phyloP scores from a whole-genome alignment of 2,113 vertebrate genomes.

The Etheostoma cragini region DNA sequence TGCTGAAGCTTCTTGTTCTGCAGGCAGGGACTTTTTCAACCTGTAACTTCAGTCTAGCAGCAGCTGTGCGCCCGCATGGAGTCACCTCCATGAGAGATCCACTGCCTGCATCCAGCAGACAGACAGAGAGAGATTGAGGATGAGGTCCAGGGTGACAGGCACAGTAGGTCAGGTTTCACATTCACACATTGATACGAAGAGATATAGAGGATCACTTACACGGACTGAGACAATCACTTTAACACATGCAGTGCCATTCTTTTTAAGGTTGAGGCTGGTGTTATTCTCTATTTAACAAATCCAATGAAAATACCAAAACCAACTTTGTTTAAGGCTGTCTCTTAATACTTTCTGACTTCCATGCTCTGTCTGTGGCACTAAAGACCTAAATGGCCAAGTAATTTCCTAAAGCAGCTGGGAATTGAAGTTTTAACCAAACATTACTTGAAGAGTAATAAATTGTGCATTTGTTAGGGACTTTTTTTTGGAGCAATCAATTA shows the following conservation, averaged over 20 bases:
- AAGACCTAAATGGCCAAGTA: too few species aligned
- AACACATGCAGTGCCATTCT: background rate
- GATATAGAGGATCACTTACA: slow-evolving; percentile 53
- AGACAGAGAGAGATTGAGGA: slow-evolving; percentile 61
- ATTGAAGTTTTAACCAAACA: background rate
- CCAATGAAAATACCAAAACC: background rate
- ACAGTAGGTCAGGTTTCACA: slow-evolving; percentile 63
- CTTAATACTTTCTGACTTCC: background rate
- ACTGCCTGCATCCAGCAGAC: slow-evolving; percentile 68
- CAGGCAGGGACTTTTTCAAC: slow-evolving; percentile 75
- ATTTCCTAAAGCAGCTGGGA: background rate
- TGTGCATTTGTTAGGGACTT: background rate
- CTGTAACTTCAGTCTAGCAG: slow-evolving; percentile 80
- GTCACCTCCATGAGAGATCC: slow-evolving; percentile 58
- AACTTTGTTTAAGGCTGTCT: background rate
- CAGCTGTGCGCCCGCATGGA: slow-evolving; percentile 85
- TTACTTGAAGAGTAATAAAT: background rate
- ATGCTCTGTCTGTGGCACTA: background rate
- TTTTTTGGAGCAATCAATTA: background rate
- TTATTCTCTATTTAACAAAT: background rate
- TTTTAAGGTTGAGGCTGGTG: background rate
- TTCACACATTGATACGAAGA: slow-evolving; percentile 68
- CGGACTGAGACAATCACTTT: slow-evolving; percentile 1
- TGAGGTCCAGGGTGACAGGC: slow-evolving; percentile 34
- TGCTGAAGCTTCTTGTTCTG: slow-evolving; percentile 43